Percentiles rank a stretch among this genome's conserved stretches.
phyloP scores from a whole-genome alignment of 2,113 vertebrate genomes.

The Oncorhynchus mykiss region DNA sequence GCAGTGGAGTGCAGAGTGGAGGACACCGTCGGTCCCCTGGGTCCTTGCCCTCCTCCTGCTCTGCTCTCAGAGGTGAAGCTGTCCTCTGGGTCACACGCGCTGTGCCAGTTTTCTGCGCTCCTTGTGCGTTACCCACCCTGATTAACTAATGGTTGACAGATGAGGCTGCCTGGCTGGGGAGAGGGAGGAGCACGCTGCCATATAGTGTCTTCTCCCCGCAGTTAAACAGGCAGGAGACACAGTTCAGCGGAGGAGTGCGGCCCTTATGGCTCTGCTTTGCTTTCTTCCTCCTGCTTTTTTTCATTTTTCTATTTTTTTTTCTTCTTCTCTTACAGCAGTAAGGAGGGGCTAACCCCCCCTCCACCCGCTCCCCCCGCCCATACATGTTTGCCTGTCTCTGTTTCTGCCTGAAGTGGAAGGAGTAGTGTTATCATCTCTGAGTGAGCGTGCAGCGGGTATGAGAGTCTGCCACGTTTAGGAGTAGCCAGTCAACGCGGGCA shows the following conservation, averaged over 20 bases:
- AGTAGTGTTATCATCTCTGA: conserved; percentile 29
- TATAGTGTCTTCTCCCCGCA: conserved; percentile 45
- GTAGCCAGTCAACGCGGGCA: conserved; percentile 38
- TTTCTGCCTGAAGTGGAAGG: conserved; percentile 37
- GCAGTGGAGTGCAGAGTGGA: not conserved
- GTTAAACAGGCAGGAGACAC: conserved; percentile 37
- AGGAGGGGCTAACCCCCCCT: conserved; percentile 53
- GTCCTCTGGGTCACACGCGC: conserved; percentile 33
- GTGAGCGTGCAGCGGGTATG: conserved; percentile 39
- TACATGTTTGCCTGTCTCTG: conserved; percentile 53
- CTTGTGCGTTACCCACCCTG: conserved; percentile 48
- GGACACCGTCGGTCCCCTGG: not conserved
- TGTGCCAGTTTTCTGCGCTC: conserved; percentile 40
- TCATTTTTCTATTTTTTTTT: not conserved
- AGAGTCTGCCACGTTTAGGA: conserved; percentile 53
- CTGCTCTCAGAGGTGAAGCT: conserved; percentile 40
- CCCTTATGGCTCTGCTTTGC: conserved; percentile 66
- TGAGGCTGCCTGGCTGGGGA: conserved; percentile 49
- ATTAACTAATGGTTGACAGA: conserved; percentile 60
- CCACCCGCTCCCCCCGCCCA: conserved; percentile 2
- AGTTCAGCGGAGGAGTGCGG: conserved; percentile 49
- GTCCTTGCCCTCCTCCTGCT: conserved; percentile 50
- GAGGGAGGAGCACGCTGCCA: conserved; percentile 41
- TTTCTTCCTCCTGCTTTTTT: conserved; percentile 49
- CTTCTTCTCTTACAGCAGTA: conserved; percentile 55